Evolutionary conservation across 2,113 vertebrate species (phyloP).

Genomic region (Nymphicus hollandicus): DNA sequence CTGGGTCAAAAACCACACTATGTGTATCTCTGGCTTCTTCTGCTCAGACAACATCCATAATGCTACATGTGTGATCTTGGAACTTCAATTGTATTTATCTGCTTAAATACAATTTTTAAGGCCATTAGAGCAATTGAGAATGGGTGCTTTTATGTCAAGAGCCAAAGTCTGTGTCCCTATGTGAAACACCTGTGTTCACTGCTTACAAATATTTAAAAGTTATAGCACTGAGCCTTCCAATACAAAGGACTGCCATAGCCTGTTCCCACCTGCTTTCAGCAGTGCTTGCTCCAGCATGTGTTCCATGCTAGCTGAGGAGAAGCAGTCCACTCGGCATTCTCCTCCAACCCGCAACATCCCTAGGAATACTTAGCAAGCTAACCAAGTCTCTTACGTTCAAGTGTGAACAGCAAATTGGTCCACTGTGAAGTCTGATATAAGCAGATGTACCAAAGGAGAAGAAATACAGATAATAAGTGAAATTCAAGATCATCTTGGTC

Average conservation of each 20-base stretch:
- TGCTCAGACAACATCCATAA: neutral
- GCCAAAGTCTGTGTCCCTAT: neutral
- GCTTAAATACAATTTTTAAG: neutral
- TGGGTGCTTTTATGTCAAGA: neutral
- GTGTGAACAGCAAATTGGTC: neutral
- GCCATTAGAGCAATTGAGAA: neutral
- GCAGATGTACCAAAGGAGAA: neutral
- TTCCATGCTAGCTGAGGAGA: neutral
- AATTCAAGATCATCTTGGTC: neutral
- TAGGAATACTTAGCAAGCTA: neutral
- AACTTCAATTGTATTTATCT: neutral
- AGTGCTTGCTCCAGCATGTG: neutral
- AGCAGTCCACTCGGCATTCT: neutral
- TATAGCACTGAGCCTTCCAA: neutral
- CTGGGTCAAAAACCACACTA: neutral
- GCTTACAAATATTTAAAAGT: neutral
- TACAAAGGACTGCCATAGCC: neutral
- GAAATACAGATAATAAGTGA: neutral
- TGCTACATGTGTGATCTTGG: neutral
- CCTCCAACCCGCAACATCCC: neutral
- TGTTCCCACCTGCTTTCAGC: neutral
- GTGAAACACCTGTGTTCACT: neutral
- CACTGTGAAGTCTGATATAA: neutral
- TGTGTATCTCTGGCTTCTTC: neutral
- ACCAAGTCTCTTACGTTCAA: neutral